These are phyloP conservation scores for Phyllostomus discolor DNA, from an alignment of 2,113 vertebrate genomes.

Conservation along the genomic window DNA sequence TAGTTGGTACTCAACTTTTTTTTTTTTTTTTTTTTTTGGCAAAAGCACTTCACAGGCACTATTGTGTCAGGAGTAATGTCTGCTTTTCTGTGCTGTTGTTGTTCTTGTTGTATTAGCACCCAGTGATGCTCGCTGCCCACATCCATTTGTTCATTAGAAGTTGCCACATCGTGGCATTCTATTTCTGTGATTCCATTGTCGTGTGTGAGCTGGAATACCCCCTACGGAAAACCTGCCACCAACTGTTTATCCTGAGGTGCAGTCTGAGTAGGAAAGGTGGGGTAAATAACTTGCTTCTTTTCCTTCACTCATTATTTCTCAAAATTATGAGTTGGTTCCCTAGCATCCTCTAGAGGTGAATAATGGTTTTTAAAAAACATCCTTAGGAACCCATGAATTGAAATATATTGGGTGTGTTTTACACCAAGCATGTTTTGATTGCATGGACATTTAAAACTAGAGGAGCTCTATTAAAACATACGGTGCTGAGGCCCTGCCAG, in stretches of 20 bases:
- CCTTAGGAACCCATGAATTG: neutral
- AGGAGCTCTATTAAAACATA: neutral
- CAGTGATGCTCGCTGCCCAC: neutral
- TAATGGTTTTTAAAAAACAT: neutral
- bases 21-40: neutral
- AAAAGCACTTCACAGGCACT: neutral
- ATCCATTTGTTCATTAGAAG: neutral
- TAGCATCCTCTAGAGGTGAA: neutral
- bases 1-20: slow-evolving; percentile 38
- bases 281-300: neutral
- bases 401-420: neutral
- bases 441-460: neutral
- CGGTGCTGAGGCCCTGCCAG: too few relatives aligned
- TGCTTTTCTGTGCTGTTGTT: neutral
- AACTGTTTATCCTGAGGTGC: neutral
- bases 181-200: neutral
- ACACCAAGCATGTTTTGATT: neutral
- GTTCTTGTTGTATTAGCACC: neutral
- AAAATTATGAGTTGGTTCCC: neutral
- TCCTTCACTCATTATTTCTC: neutral
- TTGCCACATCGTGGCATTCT: neutral
- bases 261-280: neutral
- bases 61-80: neutral
- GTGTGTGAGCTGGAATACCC: neutral
- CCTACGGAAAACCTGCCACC: neutral